A percentile compares a stretch with the other conserved stretches of the same genome.
Conservation (phyloP, 92 coral and sea anemone species). For the Palythoa grandis region DNA sequence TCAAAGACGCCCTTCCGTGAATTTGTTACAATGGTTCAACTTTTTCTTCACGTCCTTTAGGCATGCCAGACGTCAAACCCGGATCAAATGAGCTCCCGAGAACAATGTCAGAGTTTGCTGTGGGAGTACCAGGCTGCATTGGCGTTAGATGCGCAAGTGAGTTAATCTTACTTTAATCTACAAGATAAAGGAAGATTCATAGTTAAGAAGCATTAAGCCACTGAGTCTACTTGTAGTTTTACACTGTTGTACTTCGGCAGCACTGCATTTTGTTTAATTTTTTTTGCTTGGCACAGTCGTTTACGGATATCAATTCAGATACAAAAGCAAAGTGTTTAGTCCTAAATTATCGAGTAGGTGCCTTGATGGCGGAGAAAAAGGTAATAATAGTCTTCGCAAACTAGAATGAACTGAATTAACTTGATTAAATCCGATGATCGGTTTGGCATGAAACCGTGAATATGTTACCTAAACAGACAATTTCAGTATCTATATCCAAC, state of each 20-base stretch:
- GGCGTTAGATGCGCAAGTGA: constrained; percentile 66
- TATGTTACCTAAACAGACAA: neutral
- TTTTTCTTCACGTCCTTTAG: constrained; percentile 25
- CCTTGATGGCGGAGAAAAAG: neutral
- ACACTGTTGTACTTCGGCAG: neutral
- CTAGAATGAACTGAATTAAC: neutral
- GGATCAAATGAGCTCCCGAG: constrained; percentile 83
- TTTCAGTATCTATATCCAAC: neutral
- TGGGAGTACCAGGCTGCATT: constrained; percentile 88
- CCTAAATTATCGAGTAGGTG: neutral
- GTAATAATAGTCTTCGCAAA: neutral
- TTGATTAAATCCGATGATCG: neutral
- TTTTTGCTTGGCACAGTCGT: neutral
- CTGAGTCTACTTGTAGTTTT: neutral
- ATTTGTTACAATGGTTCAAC: neutral
- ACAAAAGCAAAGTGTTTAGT: neutral
- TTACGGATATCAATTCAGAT: neutral
- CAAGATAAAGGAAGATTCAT: neutral
- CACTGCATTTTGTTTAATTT: neutral
- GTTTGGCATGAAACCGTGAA: neutral
- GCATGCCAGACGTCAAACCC: constrained; percentile 75
- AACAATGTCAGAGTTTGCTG: constrained; percentile 81
- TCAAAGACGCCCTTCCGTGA: no score
- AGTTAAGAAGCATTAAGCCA: neutral
- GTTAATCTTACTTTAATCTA: constrained; percentile 8